Evolutionary conservation across 2,113 vertebrate genomes (phyloP).

Genomic region (Lathamus discolor): DNA sequence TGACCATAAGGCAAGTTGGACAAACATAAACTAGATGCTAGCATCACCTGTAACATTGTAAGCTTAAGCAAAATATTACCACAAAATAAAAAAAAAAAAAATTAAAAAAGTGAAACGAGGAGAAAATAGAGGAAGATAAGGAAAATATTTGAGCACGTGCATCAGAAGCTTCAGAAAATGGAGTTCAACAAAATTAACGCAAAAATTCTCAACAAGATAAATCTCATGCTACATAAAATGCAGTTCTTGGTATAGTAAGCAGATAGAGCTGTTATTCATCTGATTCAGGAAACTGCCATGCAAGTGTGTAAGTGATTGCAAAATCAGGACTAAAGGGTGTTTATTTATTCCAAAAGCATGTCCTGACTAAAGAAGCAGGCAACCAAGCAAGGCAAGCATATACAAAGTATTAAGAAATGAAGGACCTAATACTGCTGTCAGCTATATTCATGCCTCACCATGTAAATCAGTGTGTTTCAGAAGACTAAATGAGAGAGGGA

Average conservation of each 20-base stretch:
- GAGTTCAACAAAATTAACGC: neutral
- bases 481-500: neutral
- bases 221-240: neutral
- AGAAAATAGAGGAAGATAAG: neutral
- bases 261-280: neutral
- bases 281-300: neutral
- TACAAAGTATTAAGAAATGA: neutral
- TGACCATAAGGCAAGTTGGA: neutral
- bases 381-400: neutral
- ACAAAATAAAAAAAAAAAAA: neutral
- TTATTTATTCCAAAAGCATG: slow-evolving; percentile 8
- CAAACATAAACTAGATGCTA: neutral
- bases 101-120: neutral
- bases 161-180: neutral
- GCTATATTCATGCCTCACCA: neutral
- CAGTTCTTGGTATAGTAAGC: neutral
- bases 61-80: neutral
- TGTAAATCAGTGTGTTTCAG: neutral
- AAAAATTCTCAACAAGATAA: neutral
- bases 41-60: neutral
- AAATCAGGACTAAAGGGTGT: neutral
- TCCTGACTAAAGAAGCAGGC: neutral
- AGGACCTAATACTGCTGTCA: neutral
- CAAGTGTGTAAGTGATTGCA: neutral
- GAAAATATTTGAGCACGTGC: neutral